These are phyloP conservation scores for Craniophora ligustri DNA, from an alignment of 2,888 invertebrate species.

Conservation along the genomic window DNA sequence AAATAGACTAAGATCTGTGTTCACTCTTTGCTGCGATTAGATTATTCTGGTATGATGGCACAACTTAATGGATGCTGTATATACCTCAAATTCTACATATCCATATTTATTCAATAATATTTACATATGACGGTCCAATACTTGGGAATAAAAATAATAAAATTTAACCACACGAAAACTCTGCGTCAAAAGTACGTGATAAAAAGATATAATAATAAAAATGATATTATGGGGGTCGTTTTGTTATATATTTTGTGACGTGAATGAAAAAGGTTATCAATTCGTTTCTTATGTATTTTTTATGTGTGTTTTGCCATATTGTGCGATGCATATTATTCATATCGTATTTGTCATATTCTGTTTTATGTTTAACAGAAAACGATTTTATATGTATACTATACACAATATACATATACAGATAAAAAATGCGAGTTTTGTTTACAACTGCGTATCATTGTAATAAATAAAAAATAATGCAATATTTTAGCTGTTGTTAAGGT, in stretches of 20 bases:
- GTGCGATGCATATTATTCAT: constrained; percentile 36
- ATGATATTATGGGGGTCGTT: constrained; percentile 43
- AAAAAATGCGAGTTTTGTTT: too few relatives aligned
- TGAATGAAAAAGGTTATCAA: constrained; percentile 48
- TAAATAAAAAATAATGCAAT: too few relatives aligned
- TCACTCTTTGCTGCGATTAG: background rate
- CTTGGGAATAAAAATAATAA: constrained; percentile 47
- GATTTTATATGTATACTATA: background rate
- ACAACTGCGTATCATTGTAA: too few relatives aligned
- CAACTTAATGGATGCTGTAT: background rate
- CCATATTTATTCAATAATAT: constrained; percentile 32
- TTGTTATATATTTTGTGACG: constrained; percentile 51
- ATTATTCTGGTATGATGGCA: background rate
- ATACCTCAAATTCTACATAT: constrained; percentile 14
- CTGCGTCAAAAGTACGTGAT: constrained; percentile 51
- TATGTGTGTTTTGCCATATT: constrained; percentile 44
- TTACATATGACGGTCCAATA: constrained; percentile 40
- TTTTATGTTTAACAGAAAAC: constrained; percentile 2
- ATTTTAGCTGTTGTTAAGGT: too few relatives aligned
- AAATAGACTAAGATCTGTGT: background rate
- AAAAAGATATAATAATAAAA: constrained; percentile 57
- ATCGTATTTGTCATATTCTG: constrained; percentile 5
- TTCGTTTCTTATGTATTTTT: constrained; percentile 51
- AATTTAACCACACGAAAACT: constrained; percentile 52
- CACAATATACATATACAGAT: background rate